These are phyloP conservation scores for Serripes groenlandicus DNA, from an alignment of 2,888 invertebrate genomes.

Conservation along the genomic window DNA sequence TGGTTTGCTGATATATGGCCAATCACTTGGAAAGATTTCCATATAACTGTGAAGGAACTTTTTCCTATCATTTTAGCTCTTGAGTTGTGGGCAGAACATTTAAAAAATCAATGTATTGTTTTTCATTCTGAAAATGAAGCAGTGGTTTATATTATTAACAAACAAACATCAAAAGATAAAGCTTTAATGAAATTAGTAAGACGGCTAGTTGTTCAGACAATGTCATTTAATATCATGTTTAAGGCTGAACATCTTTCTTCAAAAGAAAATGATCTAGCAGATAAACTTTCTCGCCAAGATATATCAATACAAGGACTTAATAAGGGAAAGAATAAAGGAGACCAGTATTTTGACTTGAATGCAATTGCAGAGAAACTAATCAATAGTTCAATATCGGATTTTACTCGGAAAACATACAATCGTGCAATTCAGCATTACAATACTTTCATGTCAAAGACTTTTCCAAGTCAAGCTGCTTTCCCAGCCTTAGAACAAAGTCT, in stretches of 20 bases:
- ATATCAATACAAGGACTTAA: too few relatives aligned
- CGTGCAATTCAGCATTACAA: neutral
- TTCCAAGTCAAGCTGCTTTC: neutral
- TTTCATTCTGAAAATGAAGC: constrained; percentile 54
- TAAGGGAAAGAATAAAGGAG: too few relatives aligned
- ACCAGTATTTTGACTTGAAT: too few relatives aligned
- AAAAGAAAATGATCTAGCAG: constrained; percentile 46
- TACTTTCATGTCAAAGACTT: neutral
- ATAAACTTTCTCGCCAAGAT: constrained; percentile 58
- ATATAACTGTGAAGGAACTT: constrained; percentile 57
- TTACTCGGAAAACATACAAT: too few relatives aligned
- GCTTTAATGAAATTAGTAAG: constrained; percentile 50
- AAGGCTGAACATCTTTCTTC: constrained; percentile 38
- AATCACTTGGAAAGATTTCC: neutral
- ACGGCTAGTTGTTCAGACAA: constrained; percentile 36
- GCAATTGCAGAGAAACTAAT: too few relatives aligned
- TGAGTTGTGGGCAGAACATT: constrained; percentile 36
- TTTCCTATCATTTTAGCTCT: constrained; percentile 58
- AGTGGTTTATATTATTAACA: constrained; percentile 52
- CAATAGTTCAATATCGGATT: too few relatives aligned
- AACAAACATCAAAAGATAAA: constrained; percentile 41
- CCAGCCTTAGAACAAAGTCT: neutral
- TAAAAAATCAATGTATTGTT: constrained; percentile 35
- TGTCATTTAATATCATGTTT: constrained; percentile 49
- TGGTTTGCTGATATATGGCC: constrained; percentile 43